These are phyloP conservation scores for Amazona guildingii DNA, from an alignment of 2,113 vertebrate species.

Conservation along the genomic window DNA sequence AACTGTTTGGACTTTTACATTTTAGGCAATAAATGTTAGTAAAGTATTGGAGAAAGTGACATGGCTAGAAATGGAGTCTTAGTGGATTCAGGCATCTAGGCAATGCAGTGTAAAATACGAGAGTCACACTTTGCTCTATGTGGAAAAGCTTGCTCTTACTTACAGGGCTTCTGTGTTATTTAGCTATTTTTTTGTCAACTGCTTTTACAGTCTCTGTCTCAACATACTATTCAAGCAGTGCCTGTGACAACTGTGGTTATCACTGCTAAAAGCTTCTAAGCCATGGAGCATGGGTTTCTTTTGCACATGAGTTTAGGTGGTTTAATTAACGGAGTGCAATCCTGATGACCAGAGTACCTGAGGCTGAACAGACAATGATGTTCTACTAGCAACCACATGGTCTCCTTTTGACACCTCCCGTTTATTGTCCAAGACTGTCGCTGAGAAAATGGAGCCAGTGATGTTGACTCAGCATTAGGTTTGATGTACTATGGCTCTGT, in stretches of 20 bases:
- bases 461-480: background rate
- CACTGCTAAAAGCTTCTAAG: background rate
- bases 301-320: background rate
- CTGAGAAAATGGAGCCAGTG: background rate
- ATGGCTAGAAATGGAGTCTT: background rate
- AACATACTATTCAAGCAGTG: background rate
- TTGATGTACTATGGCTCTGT: background rate
- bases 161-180: background rate
- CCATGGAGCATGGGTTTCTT: background rate
- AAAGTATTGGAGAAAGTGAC: background rate
- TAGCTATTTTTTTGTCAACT: background rate
- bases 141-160: background rate
- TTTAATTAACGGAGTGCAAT: background rate
- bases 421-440: background rate
- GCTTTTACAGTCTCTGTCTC: background rate
- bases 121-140: background rate
- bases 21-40: background rate
- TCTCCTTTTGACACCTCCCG: background rate
- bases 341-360: background rate
- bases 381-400: background rate
- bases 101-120: background rate
- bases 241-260: background rate
- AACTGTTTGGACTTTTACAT: background rate
- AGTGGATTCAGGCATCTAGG: background rate
- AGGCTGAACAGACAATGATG: background rate